Evolutionary conservation across 1,140 invertebrate species (phyloP).

Genomic region (Liolophura sinensis): DNA sequence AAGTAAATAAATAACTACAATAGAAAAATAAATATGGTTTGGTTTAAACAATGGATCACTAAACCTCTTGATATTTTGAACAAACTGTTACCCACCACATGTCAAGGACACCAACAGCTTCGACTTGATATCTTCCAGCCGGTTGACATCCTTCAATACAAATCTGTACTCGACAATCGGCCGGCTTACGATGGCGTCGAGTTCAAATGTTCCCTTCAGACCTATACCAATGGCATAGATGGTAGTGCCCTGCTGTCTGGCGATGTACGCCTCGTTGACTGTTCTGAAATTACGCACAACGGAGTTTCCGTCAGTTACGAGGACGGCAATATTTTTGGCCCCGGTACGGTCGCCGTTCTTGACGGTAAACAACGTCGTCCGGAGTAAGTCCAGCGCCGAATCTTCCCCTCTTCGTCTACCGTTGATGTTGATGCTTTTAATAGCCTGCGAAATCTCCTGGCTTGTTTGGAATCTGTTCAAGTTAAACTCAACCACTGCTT

Average conservation of each 20-base stretch:
- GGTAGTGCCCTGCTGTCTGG: slow-evolving; percentile 11
- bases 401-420: slow-evolving; percentile 25
- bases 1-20: too few species aligned
- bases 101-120: too few species aligned
- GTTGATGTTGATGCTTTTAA: slow-evolving; percentile 25
- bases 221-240: slow-evolving; percentile 36
- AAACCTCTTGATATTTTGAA: too few species aligned
- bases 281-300: neutral
- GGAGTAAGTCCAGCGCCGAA: slow-evolving; percentile 17
- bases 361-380: slow-evolving; percentile 21
- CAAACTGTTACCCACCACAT: too few species aligned
- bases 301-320: slow-evolving; percentile 3
- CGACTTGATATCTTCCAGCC: too few species aligned
- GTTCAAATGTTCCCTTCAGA: slow-evolving; percentile 22
- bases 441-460: slow-evolving; percentile 17
- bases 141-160: neutral
- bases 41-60: too few species aligned
- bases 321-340: slow-evolving; percentile 3
- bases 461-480: slow-evolving; percentile 20
- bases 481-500: slow-evolving; percentile 18
- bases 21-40: too few species aligned
- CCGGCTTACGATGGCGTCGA: slow-evolving; percentile 13
- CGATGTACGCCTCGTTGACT: slow-evolving; percentile 7
- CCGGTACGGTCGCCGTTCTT: slow-evolving; percentile 26
- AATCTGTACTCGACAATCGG: slow-evolving; percentile 10